Percentiles rank a stretch among this genome's conserved stretches.
Evolutionary conservation across 2,797 vertebrate species (phyloP).

Genomic region (Hippopotamyrus pictus): DNA sequence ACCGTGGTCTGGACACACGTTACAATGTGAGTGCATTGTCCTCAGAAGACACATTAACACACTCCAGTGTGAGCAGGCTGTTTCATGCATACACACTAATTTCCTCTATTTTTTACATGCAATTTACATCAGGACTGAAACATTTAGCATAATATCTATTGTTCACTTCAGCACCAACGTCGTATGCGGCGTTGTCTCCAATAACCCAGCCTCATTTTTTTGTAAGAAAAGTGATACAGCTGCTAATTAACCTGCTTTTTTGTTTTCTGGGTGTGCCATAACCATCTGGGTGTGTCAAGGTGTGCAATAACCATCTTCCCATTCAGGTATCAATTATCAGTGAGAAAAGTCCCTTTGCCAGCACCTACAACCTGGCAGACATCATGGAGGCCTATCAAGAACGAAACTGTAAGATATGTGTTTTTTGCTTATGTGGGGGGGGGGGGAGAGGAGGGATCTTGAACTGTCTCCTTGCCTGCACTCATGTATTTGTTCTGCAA

Average conservation of each 20-base stretch:
- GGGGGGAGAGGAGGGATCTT: background rate
- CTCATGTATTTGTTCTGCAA: background rate
- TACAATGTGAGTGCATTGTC: conserved; percentile 74
- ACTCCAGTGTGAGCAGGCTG: conserved; percentile 67
- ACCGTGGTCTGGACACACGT: conserved; percentile 68
- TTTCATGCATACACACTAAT: background rate
- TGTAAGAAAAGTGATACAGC: background rate
- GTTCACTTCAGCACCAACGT: background rate
- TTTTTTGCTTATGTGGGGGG: background rate
- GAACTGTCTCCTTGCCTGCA: background rate
- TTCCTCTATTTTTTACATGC: background rate
- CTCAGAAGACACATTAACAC: conserved; percentile 43
- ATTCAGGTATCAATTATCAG: conserved; percentile 78
- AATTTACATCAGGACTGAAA: background rate
- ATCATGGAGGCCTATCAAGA: conserved; percentile 75
- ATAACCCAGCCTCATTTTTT: background rate
- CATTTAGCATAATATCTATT: background rate
- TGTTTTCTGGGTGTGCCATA: background rate
- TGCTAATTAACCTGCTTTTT: background rate
- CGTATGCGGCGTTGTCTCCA: background rate
- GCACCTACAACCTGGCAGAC: conserved; percentile 72
- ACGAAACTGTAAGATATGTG: conserved; percentile 75
- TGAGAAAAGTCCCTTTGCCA: conserved; percentile 78
- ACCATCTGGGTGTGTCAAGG: background rate
- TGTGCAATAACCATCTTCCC: conserved; percentile 14